Percentiles rank a stretch among this genome's conserved stretches.
phyloP scores from a whole-genome alignment of 2,113 vertebrate genomes.

The Siphamia tubifer region DNA sequence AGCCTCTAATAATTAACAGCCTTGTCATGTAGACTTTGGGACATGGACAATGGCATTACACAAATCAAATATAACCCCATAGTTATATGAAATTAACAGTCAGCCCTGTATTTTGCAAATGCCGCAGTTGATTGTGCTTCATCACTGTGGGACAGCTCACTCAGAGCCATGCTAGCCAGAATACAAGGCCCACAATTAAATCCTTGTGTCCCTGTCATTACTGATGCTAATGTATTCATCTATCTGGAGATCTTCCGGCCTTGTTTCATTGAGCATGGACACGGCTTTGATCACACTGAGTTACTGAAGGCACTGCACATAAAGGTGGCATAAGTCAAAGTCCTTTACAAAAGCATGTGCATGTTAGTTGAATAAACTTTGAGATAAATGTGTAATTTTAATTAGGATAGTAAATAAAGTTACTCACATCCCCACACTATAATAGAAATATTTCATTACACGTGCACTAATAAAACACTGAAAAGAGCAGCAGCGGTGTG shows the following conservation, averaged over 20 bases:
- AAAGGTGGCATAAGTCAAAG: constrained; percentile 31
- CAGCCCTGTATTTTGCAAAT: constrained; percentile 20
- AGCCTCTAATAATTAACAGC: constrained; percentile 52
- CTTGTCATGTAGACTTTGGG: constrained; percentile 42
- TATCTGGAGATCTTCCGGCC: constrained; percentile 57
- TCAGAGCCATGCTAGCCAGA: constrained; percentile 31
- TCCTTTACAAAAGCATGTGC: constrained; percentile 2
- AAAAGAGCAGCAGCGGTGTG: no score
- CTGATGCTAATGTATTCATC: constrained; percentile 67
- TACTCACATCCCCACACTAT: not conserved
- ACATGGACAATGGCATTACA: constrained; percentile 33
- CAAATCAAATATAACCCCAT: constrained; percentile 54
- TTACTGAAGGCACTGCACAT: constrained; percentile 27
- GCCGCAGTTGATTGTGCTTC: constrained; percentile 3
- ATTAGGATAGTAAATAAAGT: no score
- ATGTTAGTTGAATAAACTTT: not conserved
- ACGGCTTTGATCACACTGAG: constrained; percentile 41
- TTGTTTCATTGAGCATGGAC: constrained; percentile 36
- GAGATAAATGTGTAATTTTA: no score
- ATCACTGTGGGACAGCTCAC: constrained; percentile 35
- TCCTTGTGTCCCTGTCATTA: constrained; percentile 59
- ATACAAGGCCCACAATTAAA: constrained; percentile 67
- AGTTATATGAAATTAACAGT: constrained; percentile 61
- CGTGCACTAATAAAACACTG: no score
- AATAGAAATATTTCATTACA: not conserved